A percentile compares a stretch with the other conserved stretches of the same genome.
Evolutionary conservation across 2,113 vertebrate species (phyloP).

Genomic region (Jacana jacana): DNA sequence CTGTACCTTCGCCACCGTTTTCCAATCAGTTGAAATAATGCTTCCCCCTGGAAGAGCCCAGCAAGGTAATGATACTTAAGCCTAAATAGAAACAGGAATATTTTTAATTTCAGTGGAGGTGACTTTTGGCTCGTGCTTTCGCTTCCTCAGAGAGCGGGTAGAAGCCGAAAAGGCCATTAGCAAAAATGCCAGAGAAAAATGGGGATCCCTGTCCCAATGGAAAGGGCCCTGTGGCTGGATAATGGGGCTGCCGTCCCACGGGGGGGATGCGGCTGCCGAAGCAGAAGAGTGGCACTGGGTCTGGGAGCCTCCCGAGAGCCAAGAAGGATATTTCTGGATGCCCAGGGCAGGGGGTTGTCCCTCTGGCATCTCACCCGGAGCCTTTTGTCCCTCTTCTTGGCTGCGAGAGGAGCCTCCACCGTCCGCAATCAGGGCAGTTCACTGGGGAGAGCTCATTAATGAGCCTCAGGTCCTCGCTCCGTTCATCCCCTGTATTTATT

Average conservation of each 20-base stretch:
- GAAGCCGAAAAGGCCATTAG: background rate
- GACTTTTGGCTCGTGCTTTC: background rate
- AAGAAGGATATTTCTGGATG: background rate
- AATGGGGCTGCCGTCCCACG: background rate
- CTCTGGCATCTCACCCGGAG: background rate
- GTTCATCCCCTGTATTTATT: background rate
- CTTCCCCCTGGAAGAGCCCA: constrained; percentile 53
- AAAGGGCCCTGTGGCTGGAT: fast-evolving
- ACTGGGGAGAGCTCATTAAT: background rate
- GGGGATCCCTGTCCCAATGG: background rate
- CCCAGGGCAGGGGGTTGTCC: background rate
- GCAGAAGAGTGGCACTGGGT: background rate
- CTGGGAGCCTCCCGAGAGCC: background rate
- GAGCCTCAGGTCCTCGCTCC: background rate
- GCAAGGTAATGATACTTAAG: constrained; percentile 21
- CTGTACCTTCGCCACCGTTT: constrained; percentile 67
- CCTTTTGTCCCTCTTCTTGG: background rate
- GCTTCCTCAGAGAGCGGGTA: background rate
- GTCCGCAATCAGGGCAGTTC: background rate
- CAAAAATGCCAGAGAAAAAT: background rate
- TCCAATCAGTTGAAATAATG: constrained; percentile 79
- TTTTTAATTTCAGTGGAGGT: background rate
- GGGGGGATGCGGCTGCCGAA: background rate
- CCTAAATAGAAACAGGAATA: background rate
- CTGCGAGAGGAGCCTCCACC: background rate